Base-by-base conservation (phyloP, 2,888 invertebrate genomes). In the Cepaea hortensis region DNA sequence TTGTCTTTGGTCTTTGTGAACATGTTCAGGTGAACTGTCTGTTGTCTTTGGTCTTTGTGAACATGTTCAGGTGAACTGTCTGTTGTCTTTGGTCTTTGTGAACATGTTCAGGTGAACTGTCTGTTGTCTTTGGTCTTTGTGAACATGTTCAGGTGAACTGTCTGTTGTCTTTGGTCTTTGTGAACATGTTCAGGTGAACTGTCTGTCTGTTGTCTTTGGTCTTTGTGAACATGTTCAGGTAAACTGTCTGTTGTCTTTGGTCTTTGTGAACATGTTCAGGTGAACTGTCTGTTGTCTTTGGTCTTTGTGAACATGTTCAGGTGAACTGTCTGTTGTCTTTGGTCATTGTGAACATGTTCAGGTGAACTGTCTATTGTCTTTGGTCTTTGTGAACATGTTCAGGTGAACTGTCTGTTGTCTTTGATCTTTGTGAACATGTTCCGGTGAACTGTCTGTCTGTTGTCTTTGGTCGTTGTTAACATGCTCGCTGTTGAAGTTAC, bases 361-460 rank as follows among this genome's bases (percentile, higher is more conserved):
- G 68, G 86, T 84, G 65, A 68, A 77, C 68, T 72, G 50, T 48
- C n/a, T 46, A 1, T 35, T 35, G 35, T 35, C 35, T 77, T 3
- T 77, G 9, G 55, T n/a, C 7, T 11, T 18, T 13, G 48, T 77
- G 15, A n/a, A n/a, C n/a, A 84, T n/a, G 2, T 85, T n/a, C 62
- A 80, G 68, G 86, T 84, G 65, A 68, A 77, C 68, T 72, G 50
- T 48, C n/a, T 46, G 35, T 35, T 35, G 35, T 35, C 35, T 77
- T 3, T 77, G 9, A 9, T n/a, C 7, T 11, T 18, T 13, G 48
- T 77, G 15, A 18, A 70, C 80, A 84, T n/a, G 1, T 85, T n/a
- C 62, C 73, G 68, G 86, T 84, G 65, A 68, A 77, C 68, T 72
- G 50, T 48, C n/a, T 46, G 35, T 35, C 35, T 35, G 35, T 35